phyloP scores from a whole-genome alignment of 2,113 vertebrate genomes.

The Xyrauchen texanus region DNA sequence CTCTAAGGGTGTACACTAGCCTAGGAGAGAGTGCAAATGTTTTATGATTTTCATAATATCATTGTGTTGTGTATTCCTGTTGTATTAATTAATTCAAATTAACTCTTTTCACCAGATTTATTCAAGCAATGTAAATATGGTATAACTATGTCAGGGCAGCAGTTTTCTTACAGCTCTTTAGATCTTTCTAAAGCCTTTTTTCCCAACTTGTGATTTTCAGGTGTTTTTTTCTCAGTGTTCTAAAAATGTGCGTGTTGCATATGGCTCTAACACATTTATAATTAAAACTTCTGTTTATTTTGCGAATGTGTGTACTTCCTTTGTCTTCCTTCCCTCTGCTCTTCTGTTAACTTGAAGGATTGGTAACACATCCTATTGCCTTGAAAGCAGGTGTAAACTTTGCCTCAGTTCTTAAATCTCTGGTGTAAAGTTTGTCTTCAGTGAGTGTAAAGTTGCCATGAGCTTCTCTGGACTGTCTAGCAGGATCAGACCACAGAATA shows the following conservation, averaged over 20 bases:
- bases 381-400: slow-evolving; percentile 27
- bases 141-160: slow-evolving; percentile 11
- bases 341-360: neutral
- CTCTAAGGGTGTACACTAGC: slow-evolving; percentile 65
- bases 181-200: neutral
- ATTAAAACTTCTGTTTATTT: too few species aligned
- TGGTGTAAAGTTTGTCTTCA: slow-evolving; percentile 27
- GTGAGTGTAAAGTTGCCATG: slow-evolving; percentile 36
- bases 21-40: slow-evolving; percentile 41
- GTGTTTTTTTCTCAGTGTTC: neutral
- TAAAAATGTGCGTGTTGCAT: neutral
- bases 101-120: slow-evolving; percentile 26
- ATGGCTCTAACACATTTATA: neutral
- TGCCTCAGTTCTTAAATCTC: neutral
- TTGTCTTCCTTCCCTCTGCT: neutral
- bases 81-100: slow-evolving; percentile 40
- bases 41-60: slow-evolving; percentile 43
- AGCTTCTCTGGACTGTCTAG: slow-evolving; percentile 37
- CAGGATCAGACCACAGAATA: slow-evolving; percentile 49
- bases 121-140: slow-evolving; percentile 33
- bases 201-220: neutral
- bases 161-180: neutral
- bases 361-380: neutral
- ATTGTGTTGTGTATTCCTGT: slow-evolving; percentile 30
- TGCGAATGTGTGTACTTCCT: neutral